Evolutionary conservation across 2,113 vertebrate species (phyloP), one percentile per base, ranked within the genome.

Genomic region (Datnioides undecimradiatus): DNA sequence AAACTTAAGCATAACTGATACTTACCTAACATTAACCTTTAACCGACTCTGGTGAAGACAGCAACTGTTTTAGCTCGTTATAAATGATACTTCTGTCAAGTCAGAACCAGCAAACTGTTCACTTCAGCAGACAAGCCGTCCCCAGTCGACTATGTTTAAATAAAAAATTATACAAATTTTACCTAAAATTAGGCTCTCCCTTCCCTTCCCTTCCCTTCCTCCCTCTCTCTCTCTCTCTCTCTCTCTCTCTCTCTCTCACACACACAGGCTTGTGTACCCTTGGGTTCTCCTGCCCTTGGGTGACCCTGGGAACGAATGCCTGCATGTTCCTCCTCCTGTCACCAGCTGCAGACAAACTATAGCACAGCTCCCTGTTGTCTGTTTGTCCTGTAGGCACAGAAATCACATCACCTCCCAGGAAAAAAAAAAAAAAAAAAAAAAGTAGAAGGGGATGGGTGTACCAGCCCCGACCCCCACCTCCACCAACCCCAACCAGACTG

Each of bases 291-390:
- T 74, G 80, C 68, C 65, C 66, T 58, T 73, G 83, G 40, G 69
- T 75, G 59, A 87, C 77, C 80, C 71, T 80, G 66, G 54, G 36
- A 68, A 66, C 7, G 19, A 74, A 71, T 41, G 36, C 21, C 62
- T 58, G 58, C 45, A 29, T 45, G 70, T 60, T 63, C 49, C 46
- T 76, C 60, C 55, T 48, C 33, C 73, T 71, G 76, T 83, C 76
- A 70, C 59, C 73, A 73, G 75, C 82, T 77, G 77, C 71, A 84
- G 67, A 86, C 71, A 71, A 83, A 80, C 74, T 64, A 58, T 33
- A 25, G 51, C 75, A 58, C 52, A 69, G 76, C 73, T 45, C 65
- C 36, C 46, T 58, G 40, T 25, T 63, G 52, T 36, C 23, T 8
- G 48, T 40, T 78, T 71, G 48, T 54, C 80, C 45, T 40, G 51